These are phyloP conservation scores for Halictus quadricinctus DNA, from an alignment of 2,888 invertebrate species.

Conservation along the genomic window DNA sequence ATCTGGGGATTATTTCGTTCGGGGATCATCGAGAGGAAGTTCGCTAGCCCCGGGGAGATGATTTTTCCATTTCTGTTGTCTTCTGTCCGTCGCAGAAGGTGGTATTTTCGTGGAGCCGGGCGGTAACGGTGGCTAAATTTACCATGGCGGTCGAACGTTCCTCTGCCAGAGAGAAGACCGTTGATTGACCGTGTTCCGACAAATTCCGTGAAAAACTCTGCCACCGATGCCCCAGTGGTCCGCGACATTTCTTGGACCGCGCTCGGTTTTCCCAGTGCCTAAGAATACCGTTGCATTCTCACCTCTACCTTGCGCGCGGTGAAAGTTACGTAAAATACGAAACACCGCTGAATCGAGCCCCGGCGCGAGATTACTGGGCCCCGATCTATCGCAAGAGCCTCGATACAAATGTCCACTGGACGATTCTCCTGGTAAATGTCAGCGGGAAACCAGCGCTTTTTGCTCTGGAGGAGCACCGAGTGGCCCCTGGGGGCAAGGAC, in stretches of 20 bases:
- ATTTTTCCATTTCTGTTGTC: constrained; percentile 22
- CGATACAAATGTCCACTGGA: background rate
- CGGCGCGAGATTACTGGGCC: constrained; percentile 7
- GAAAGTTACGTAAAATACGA: constrained; percentile 55
- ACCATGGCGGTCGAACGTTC: constrained; percentile 60
- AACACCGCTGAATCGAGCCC: background rate
- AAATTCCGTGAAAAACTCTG: constrained; percentile 35
- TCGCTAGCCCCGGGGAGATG: background rate
- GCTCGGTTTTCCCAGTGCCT: background rate
- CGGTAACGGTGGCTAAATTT: constrained; percentile 67
- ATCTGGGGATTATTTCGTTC: constrained; percentile 26
- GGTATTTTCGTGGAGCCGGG: constrained; percentile 56
- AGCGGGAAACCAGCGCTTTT: background rate
- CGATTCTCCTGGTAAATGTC: background rate
- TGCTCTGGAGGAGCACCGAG: too few relatives aligned
- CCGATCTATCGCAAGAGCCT: background rate
- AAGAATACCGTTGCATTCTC: constrained; percentile 50
- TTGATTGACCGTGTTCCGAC: constrained; percentile 71
- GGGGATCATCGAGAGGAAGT: background rate
- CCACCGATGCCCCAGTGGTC: background rate
- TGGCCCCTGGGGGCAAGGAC: too few relatives aligned
- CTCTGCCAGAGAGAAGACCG: constrained; percentile 70
- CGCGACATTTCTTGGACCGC: constrained; percentile 3
- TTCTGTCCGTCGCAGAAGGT: constrained; percentile 19
- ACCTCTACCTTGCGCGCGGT: constrained; percentile 38